Percentiles rank a stretch among this genome's conserved stretches.
These are phyloP conservation scores for Atta texana DNA, from an alignment of 1,140 invertebrate species.

Conservation along the genomic window DNA sequence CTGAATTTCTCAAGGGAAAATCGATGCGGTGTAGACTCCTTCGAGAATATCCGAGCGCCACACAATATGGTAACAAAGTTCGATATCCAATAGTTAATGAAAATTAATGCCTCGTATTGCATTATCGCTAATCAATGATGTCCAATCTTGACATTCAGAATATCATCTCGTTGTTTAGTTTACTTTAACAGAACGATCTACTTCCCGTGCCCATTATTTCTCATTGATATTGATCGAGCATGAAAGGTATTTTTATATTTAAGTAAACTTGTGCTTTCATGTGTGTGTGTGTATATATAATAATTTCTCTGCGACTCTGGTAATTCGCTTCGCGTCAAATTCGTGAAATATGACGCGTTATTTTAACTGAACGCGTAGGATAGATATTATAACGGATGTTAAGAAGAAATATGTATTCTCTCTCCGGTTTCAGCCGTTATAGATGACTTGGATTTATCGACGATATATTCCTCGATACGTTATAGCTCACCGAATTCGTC, in stretches of 20 bases:
- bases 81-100: constrained; percentile 54
- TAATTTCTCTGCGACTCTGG: background rate
- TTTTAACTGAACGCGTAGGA: background rate
- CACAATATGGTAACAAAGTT: constrained; percentile 28
- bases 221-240: constrained; percentile 14
- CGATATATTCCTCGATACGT: constrained; percentile 3
- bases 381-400: background rate
- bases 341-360: constrained; percentile 4
- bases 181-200: background rate
- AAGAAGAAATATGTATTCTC: constrained; percentile 6
- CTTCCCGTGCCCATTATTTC: constrained; percentile 1
- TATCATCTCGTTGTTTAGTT: constrained; percentile 17
- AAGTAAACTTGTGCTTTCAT: background rate
- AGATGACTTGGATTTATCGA: background rate
- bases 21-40: constrained; percentile 19
- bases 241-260: constrained; percentile 28
- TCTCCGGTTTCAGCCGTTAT: background rate
- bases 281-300: background rate
- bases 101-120: constrained; percentile 54
- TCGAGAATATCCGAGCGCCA: constrained; percentile 20
- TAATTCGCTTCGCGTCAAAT: background rate
- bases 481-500: background rate
- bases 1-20: constrained; percentile 40
- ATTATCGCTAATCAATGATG: constrained; percentile 56
- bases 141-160: constrained; percentile 35